These are phyloP conservation scores for Ommatoiulus sabulosus DNA, from an alignment of 2,888 invertebrate species.

Conservation along the genomic window DNA sequence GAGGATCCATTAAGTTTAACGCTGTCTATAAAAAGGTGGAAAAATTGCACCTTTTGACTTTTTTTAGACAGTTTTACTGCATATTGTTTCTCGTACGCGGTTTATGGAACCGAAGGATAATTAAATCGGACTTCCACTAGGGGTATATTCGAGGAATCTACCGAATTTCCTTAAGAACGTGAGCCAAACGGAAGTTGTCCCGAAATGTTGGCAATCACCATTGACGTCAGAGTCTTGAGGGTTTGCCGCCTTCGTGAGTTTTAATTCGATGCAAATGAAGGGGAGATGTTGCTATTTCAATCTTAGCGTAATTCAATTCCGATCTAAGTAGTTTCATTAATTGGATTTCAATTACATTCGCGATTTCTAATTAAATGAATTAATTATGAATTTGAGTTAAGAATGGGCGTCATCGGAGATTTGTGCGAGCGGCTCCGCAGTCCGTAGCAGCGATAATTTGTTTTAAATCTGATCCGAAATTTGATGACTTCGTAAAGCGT, in stretches of 20 bases:
- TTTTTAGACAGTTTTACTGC: too few relatives aligned
- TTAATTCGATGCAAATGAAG: slow-evolving; percentile 26
- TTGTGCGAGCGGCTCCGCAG: slow-evolving; percentile 17
- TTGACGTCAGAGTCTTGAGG: neutral
- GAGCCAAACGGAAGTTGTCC: neutral
- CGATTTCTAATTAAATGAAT: slow-evolving; percentile 18
- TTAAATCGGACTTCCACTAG: too few relatives aligned
- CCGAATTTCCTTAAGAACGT: too few relatives aligned
- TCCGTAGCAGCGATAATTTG: slow-evolving; percentile 26
- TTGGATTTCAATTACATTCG: slow-evolving; percentile 34
- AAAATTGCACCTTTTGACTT: too few relatives aligned
- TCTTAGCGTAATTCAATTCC: slow-evolving; percentile 25
- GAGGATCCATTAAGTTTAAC: too few relatives aligned
- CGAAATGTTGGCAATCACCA: slow-evolving; percentile 8
- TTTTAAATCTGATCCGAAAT: slow-evolving; percentile 25
- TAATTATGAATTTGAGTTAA: slow-evolving; percentile 34
- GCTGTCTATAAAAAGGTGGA: too few relatives aligned
- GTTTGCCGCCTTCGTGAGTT: neutral
- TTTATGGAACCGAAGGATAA: too few relatives aligned
- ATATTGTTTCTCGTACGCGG: too few relatives aligned
- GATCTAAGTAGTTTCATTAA: slow-evolving; percentile 34
- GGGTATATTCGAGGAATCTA: too few relatives aligned
- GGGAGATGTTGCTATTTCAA: slow-evolving; percentile 9
- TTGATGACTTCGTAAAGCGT: neutral
- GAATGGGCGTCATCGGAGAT: slow-evolving; percentile 27